These are phyloP conservation scores for Bombyx mandarina DNA, from an alignment of 1,140 invertebrate genomes.

Conservation along the genomic window DNA sequence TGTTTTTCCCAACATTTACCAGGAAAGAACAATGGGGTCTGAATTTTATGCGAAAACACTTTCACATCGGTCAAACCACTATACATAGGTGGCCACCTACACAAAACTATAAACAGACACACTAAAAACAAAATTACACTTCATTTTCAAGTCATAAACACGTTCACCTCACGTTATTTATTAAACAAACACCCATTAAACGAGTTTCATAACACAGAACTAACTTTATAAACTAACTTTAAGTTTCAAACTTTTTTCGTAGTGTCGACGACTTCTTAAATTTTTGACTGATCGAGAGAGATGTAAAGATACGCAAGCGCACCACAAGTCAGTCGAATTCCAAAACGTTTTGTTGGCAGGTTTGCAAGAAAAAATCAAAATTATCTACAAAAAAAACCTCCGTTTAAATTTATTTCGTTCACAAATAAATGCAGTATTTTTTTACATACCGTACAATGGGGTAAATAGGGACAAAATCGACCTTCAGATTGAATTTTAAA, in stretches of 20 bases:
- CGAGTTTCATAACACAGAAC: conserved; percentile 13
- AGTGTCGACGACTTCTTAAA: conserved; percentile 51
- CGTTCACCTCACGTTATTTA: conserved; percentile 8
- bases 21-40: conserved; percentile 64
- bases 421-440: too few species aligned
- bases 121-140: conserved; percentile 35
- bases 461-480: too few species aligned
- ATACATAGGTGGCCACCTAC: conserved; percentile 61
- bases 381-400: too few species aligned
- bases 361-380: too few species aligned
- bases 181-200: conserved; percentile 12
- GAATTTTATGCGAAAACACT: conserved; percentile 69
- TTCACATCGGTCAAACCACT: conserved; percentile 60
- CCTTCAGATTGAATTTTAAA: too few species aligned
- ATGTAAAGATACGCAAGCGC: conserved; percentile 13
- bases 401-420: too few species aligned
- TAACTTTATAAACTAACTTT: conserved; percentile 23
- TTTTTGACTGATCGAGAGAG: conserved; percentile 33
- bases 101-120: conserved; percentile 66
- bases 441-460: too few species aligned
- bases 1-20: conserved; percentile 51
- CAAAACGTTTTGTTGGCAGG: neutral
- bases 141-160: conserved; percentile 8
- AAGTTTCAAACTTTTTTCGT: conserved; percentile 42
- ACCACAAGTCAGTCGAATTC: conserved; percentile 10